Evolutionary conservation across 1,140 invertebrate genomes (phyloP), one percentile per base, ranked within the genome.

Genomic region (Diabrotica undecimpunctata): DNA sequence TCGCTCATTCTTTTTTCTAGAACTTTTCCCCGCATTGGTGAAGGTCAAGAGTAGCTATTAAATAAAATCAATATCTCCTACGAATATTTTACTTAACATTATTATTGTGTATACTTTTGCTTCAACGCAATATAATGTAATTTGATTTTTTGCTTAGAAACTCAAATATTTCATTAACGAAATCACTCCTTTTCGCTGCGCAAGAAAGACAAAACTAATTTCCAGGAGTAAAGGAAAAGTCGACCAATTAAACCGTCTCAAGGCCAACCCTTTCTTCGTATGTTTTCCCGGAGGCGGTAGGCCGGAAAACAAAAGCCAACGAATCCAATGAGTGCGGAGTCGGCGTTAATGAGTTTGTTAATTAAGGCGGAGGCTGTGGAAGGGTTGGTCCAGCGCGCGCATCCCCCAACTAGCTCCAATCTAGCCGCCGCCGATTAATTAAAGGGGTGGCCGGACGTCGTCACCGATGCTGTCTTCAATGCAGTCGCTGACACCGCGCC

Each of bases 341-440:
- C 54, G 46, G 7, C 38, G 56, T 67, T 67, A 71, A 67, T 66
- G 64, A 62, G 63, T 25, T 58, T 71, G 70, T 70, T 71, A 71
- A 71, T 71, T 71, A 67, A 60, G 68, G 67, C 65, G 70, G 66
- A 67, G 65, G 70, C 67, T 70, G 66, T 37, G 60, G 58, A 69
- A 71, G 70, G 70, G 70, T 71, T 71, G 70, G 70, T 72, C 68
- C 70, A 71, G 68, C 63, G 65, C 68, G 66, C 70, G 70, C 70
- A 62, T 41, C 35, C 58, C 54, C 35, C 38, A 60, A 54, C 51
- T 65, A 41, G 66, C 61, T 61, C 68, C 70, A 70, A 70, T 72
- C 68, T 70, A 68, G 57, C 64, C 66, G 52, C 51, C 36, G 60
- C 64, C 61, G 68, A 70, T 72, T 72, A 72, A 72, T 72, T 72